These are phyloP conservation scores for Bimastos eiseni DNA, from an alignment of 2,888 invertebrate genomes.

Conservation along the genomic window DNA sequence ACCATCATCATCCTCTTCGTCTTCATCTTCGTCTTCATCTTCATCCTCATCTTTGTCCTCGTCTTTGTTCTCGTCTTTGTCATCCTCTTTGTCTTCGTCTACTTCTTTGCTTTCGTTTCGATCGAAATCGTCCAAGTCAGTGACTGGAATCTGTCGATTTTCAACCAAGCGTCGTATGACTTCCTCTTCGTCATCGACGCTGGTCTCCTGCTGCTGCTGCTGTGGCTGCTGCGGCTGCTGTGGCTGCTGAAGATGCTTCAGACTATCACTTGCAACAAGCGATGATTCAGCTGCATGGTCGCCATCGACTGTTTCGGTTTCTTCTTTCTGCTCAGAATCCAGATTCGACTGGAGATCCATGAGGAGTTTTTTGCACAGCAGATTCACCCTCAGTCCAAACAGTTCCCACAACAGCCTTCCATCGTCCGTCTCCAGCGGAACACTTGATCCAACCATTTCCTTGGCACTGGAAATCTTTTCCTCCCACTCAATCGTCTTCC, in stretches of 20 bases:
- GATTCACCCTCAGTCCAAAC: neutral
- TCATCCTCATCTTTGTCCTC: neutral
- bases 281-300: neutral
- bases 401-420: neutral
- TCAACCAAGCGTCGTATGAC: neutral
- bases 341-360: neutral
- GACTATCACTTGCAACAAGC: neutral
- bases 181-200: neutral
- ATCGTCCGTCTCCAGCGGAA: neutral
- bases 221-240: neutral
- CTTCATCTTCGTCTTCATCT: too few species aligned
- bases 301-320: neutral
- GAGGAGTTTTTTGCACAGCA: neutral
- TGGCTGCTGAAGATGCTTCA: too few species aligned
- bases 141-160: conserved; percentile 8
- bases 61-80: too few species aligned
- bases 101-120: neutral
- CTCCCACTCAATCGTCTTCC: neutral
- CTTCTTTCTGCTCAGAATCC: neutral
- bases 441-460: neutral
- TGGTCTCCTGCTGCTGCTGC: neutral
- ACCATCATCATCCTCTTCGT: neutral
- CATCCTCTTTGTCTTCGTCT: too few species aligned
- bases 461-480: neutral
- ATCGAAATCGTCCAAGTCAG: neutral